Conservation (phyloP, 2,888 invertebrate species). For the Coelogynopora nodosa region DNA sequence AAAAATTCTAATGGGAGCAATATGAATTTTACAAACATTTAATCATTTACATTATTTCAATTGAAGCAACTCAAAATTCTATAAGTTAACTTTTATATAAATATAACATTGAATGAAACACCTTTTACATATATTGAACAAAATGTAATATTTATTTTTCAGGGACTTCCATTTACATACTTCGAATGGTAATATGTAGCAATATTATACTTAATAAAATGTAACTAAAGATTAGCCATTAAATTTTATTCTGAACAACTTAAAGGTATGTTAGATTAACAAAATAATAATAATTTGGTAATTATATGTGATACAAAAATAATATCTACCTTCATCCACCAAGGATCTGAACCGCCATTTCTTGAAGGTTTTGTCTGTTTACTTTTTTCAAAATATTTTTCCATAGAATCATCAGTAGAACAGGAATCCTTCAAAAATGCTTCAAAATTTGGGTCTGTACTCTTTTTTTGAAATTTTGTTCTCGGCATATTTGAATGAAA, state of each 20-base stretch:
- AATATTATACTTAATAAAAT: not conserved
- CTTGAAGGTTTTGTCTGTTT: not conserved
- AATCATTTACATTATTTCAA: too few species aligned
- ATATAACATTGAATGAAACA: too few species aligned
- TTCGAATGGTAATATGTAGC: too few species aligned
- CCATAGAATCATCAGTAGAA: slow-evolving; percentile 7
- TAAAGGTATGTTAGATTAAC: not conserved
- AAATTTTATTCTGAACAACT: not conserved
- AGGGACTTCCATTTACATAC: too few species aligned
- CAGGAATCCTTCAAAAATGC: not conserved
- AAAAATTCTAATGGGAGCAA: too few species aligned
- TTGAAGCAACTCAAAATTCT: not conserved
- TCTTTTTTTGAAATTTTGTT: not conserved
- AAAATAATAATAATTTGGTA: not conserved
- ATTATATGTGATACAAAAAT: not conserved
- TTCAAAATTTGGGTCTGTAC: not conserved
- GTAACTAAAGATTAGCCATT: not conserved
- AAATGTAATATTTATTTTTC: too few species aligned
- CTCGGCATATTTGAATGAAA: not conserved
- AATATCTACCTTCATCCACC: slow-evolving; percentile 1
- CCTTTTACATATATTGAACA: too few species aligned
- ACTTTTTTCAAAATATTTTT: not conserved
- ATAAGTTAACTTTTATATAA: too few species aligned
- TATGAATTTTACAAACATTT: too few species aligned
- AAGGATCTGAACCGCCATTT: not conserved